Conservation (phyloP, 1,140 invertebrate species). For the Drosophila serrata region DNA sequence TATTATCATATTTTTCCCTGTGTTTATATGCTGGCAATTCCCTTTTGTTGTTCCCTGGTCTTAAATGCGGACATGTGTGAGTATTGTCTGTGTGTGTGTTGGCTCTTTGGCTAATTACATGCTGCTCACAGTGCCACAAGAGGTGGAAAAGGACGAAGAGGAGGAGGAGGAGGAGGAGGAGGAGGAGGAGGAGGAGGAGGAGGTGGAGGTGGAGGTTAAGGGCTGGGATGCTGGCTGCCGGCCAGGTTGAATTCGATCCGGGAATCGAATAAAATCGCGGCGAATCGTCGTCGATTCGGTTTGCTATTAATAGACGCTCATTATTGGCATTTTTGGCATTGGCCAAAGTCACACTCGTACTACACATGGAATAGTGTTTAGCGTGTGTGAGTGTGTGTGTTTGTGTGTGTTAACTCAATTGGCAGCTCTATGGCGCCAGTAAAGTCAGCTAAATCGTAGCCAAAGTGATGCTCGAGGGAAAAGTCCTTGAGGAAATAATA, state of each 20-base stretch:
- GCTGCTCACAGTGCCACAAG: constrained; percentile 29
- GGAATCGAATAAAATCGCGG: constrained; percentile 54
- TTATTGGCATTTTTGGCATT: constrained; percentile 68
- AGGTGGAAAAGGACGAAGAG: not conserved
- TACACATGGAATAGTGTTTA: constrained; percentile 1
- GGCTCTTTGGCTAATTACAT: constrained; percentile 62
- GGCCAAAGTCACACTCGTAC: constrained; percentile 48
- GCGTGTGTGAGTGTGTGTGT: constrained; percentile 18
- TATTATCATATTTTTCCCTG: not conserved
- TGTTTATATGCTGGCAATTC: constrained; percentile 13
- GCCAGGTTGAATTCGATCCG: constrained; percentile 14
- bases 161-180: no score
- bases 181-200: not conserved
- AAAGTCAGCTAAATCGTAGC: constrained; percentile 24
- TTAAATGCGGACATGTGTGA: constrained; percentile 25
- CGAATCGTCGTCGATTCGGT: constrained; percentile 35
- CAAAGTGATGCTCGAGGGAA: constrained; percentile 1
- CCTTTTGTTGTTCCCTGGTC: constrained; percentile 37
- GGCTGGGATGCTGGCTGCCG: not conserved
- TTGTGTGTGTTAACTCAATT: constrained; percentile 51
- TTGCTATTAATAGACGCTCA: constrained; percentile 66
- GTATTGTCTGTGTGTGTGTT: constrained; percentile 20
- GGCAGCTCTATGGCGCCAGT: constrained; percentile 47
- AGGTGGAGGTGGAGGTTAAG: no score
- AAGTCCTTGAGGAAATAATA: not conserved